Percentiles rank a stretch among this genome's conserved stretches.
Conservation (phyloP, 2,797 vertebrate genomes). For the Enteromius unitaeniatus region DNA sequence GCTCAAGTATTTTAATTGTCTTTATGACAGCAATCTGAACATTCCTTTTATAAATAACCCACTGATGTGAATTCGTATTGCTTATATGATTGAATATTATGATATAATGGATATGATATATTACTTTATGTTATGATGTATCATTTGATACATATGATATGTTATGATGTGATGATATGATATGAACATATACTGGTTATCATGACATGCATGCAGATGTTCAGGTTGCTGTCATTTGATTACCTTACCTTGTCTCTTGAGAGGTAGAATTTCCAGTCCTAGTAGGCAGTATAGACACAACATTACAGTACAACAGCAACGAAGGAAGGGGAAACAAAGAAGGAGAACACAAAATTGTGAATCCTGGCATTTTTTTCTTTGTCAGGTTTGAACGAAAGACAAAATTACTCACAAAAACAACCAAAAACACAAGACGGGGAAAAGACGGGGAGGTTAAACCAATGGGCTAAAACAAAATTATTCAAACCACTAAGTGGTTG, state of each 20-base stretch:
- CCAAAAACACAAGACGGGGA: conserved; percentile 54
- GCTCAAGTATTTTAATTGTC: not conserved
- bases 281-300: conserved; percentile 68
- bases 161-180: not conserved
- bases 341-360: conserved; percentile 76
- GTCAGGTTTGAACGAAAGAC: conserved; percentile 67
- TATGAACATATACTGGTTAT: conserved; percentile 4
- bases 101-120: not conserved
- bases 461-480: conserved; percentile 21
- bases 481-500: conserved; percentile 30
- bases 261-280: conserved; percentile 71
- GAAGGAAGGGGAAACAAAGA: conserved; percentile 62
- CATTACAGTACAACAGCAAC: conserved; percentile 65
- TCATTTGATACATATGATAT: not conserved
- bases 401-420: conserved; percentile 61
- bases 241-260: conserved; percentile 76
- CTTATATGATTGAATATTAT: not conserved
- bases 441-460: conserved; percentile 30
- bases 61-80: not conserved
- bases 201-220: conserved; percentile 60
- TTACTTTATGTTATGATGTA: not conserved
- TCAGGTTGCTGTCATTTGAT: conserved; percentile 49
- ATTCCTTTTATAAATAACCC: not conserved
- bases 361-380: conserved; percentile 74
- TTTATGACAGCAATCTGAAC: conserved; percentile 46